These are phyloP conservation scores for Apotomis turbidana DNA, from an alignment of 2,888 invertebrate genomes.

Conservation along the genomic window DNA sequence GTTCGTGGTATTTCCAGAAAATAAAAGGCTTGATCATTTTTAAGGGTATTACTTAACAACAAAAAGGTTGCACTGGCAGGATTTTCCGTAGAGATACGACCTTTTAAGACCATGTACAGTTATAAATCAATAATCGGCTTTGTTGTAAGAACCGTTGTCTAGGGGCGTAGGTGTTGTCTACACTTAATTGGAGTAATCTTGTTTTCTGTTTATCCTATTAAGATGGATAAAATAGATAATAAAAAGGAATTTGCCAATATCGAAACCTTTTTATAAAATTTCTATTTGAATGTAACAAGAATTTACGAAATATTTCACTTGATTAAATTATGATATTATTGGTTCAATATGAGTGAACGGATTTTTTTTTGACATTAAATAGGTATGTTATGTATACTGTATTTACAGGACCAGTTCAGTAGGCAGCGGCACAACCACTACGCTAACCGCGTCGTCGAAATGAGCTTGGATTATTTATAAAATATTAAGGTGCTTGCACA, in stretches of 20 bases:
- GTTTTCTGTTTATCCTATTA: slow-evolving; percentile 42
- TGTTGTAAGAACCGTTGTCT: slow-evolving; percentile 46
- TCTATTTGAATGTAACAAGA: too few species aligned
- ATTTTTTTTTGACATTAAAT: too few species aligned
- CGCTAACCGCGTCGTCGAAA: too few species aligned
- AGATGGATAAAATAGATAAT: slow-evolving; percentile 5
- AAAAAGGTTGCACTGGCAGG: not conserved
- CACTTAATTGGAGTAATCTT: slow-evolving; percentile 49
- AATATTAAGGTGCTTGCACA: slow-evolving; percentile 24
- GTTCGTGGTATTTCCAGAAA: slow-evolving; percentile 39
- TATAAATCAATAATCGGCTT: slow-evolving; percentile 56
- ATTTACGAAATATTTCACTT: too few species aligned
- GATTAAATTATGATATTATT: too few species aligned
- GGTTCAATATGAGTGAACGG: too few species aligned
- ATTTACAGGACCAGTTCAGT: too few species aligned
- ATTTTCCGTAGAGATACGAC: not conserved
- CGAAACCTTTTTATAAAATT: not conserved
- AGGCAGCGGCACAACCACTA: too few species aligned
- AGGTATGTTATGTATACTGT: too few species aligned
- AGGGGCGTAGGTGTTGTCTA: slow-evolving; percentile 48
- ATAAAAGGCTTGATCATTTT: slow-evolving; percentile 29
- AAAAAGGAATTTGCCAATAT: not conserved
- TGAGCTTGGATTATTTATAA: not conserved
- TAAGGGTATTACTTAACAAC: not conserved
- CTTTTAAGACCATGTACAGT: slow-evolving; percentile 17